These are phyloP conservation scores for Megaustenia siamemsis DNA, from an alignment of 2,888 invertebrate genomes.

Conservation along the genomic window DNA sequence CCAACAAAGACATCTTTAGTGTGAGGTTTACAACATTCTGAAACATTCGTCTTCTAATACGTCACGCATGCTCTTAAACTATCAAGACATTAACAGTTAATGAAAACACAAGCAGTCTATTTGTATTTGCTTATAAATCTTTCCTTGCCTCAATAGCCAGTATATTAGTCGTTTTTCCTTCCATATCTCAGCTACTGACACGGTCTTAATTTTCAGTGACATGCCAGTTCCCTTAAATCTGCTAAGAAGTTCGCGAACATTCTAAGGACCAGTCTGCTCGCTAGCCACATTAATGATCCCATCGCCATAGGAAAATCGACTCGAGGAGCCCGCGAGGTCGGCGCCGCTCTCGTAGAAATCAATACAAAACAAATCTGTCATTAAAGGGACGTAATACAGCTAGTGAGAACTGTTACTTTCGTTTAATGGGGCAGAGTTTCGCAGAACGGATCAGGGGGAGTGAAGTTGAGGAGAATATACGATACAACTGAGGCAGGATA, in stretches of 20 bases:
- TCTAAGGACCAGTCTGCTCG: background rate
- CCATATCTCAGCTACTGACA: background rate
- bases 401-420: background rate
- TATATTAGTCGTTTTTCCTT: too few relatives aligned
- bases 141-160: too few relatives aligned
- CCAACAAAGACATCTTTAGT: too few relatives aligned
- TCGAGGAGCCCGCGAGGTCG: background rate
- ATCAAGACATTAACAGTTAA: too few relatives aligned
- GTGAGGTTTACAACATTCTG: too few relatives aligned
- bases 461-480: background rate
- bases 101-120: too few relatives aligned
- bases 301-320: conserved; percentile 17
- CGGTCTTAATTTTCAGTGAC: background rate
- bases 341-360: conserved; percentile 8
- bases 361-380: conserved; percentile 27
- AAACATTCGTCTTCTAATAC: too few relatives aligned
- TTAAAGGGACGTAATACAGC: conserved; percentile 25
- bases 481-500: background rate
- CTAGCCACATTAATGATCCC: background rate
- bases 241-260: background rate
- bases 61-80: too few relatives aligned
- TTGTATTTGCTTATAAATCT: too few relatives aligned
- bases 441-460: background rate
- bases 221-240: background rate
- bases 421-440: conserved; percentile 13